These are phyloP conservation scores for Pseudachorutes palmiensis DNA, from an alignment of 1,140 invertebrate genomes.

Conservation along the genomic window DNA sequence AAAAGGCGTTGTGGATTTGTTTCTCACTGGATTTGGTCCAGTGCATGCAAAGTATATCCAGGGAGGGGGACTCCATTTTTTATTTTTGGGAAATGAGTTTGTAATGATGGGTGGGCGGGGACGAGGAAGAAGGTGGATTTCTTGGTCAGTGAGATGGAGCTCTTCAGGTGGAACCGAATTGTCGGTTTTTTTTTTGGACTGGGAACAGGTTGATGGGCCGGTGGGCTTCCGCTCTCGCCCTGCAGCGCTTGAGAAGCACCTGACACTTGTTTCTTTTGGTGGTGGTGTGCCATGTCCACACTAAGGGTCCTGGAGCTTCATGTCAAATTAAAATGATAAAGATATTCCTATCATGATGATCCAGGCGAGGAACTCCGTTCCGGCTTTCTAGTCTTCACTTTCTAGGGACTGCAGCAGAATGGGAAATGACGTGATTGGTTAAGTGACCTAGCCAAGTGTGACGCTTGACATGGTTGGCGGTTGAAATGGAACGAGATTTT, in stretches of 20 bases:
- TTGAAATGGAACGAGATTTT: constrained; percentile 19
- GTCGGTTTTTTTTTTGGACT: not conserved
- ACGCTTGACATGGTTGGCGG: constrained; percentile 22
- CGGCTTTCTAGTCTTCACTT: no score
- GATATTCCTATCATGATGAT: not conserved
- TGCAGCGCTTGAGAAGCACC: no score
- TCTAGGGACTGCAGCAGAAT: no score
- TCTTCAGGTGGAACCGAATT: constrained; percentile 1
- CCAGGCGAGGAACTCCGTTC: no score
- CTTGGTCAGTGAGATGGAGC: not conserved
- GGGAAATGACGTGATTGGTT: constrained; percentile 15
- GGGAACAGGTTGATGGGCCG: constrained; percentile 1
- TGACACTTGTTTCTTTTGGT: no score
- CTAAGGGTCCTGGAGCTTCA: no score
- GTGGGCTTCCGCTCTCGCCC: not conserved
- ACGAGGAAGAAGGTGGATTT: not conserved
- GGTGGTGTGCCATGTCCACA: no score
- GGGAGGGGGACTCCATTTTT: not conserved
- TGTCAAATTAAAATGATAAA: no score
- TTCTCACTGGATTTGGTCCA: constrained; percentile 4
- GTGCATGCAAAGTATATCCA: not conserved
- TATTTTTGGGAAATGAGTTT: not conserved
- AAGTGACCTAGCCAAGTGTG: not conserved
- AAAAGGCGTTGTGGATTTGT: not conserved
- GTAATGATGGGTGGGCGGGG: not conserved